Evolutionary conservation across 2,888 invertebrate genomes (phyloP).

Genomic region (Embidobia sp.): DNA sequence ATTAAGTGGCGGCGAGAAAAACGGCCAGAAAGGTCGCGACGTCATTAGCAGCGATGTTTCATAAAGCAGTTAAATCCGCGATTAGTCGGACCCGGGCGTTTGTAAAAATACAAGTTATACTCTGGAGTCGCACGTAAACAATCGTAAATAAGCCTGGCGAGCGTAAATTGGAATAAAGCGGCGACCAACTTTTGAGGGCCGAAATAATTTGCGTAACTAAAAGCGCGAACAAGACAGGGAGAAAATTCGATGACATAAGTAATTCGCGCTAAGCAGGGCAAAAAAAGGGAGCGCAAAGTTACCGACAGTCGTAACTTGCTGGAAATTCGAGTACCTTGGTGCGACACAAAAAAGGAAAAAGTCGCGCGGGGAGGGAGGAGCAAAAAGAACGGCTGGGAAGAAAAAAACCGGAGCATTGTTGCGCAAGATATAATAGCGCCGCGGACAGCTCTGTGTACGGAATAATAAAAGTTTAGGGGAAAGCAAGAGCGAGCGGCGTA

Average conservation of each 20-base stretch:
- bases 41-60: conserved; percentile 32
- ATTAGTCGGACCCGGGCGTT: conserved; percentile 16
- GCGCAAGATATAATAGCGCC: conserved; percentile 64
- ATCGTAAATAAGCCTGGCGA: conserved; percentile 32
- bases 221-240: conserved; percentile 40
- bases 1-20: conserved; percentile 13
- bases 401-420: conserved; percentile 55
- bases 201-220: conserved; percentile 41
- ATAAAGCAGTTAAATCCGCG: conserved; percentile 21
- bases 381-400: neutral
- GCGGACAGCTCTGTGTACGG: conserved; percentile 61
- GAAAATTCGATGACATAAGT: conserved; percentile 50
- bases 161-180: conserved; percentile 48
- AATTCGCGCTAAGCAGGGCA: conserved; percentile 47
- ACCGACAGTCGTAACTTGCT: conserved; percentile 50
- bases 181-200: conserved; percentile 31
- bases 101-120: conserved; percentile 26
- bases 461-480: conserved; percentile 69
- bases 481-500: conserved; percentile 55
- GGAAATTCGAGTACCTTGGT: conserved; percentile 39
- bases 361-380: neutral
- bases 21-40: conserved; percentile 3
- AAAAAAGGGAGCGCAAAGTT: conserved; percentile 34
- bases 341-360: conserved; percentile 25
- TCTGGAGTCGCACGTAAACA: conserved; percentile 11